phyloP scores from a whole-genome alignment of 1,140 invertebrate genomes.

The Bombus cullumanus region DNA sequence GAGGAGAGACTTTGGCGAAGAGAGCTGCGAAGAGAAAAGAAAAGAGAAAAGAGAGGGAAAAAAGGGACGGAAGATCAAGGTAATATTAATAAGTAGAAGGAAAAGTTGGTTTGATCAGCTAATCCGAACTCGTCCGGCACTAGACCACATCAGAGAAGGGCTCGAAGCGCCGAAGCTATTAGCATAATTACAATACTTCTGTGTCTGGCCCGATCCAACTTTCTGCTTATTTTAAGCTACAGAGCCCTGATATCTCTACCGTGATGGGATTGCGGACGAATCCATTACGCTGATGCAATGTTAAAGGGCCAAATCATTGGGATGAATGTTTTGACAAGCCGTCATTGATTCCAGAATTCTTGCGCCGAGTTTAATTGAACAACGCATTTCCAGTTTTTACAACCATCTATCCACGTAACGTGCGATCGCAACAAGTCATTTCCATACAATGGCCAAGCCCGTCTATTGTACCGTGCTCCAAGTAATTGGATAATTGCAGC shows the following conservation, averaged over 20 bases:
- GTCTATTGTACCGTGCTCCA: background rate
- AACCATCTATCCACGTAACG: background rate
- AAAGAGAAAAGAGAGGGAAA: constrained; percentile 61
- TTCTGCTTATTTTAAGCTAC: constrained; percentile 81
- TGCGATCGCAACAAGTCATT: background rate
- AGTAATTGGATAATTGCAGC: background rate
- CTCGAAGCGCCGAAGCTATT: constrained; percentile 79
- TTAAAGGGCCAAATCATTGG: constrained; percentile 78
- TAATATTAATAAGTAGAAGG: constrained; percentile 78
- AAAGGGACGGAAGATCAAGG: constrained; percentile 50
- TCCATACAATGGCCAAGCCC: background rate
- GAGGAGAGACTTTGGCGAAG: constrained; percentile 53
- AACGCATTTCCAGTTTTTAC: background rate
- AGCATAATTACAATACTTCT: constrained; percentile 83
- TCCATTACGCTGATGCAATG: constrained; percentile 80
- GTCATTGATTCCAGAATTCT: constrained; percentile 21
- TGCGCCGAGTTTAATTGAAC: background rate
- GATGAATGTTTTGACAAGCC: constrained; percentile 64
- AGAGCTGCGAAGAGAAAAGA: constrained; percentile 50
- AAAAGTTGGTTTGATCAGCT: constrained; percentile 79
- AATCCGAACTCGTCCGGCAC: constrained; percentile 73
- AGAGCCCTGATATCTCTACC: constrained; percentile 71
- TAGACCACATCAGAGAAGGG: constrained; percentile 80
- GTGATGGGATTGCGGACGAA: constrained; percentile 79
- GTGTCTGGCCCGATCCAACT: constrained; percentile 77